Percentiles rank a stretch among this genome's conserved stretches.
Conservation (phyloP, 2,888 invertebrate genomes). For the Mesopsocus fuscifrons region DNA sequence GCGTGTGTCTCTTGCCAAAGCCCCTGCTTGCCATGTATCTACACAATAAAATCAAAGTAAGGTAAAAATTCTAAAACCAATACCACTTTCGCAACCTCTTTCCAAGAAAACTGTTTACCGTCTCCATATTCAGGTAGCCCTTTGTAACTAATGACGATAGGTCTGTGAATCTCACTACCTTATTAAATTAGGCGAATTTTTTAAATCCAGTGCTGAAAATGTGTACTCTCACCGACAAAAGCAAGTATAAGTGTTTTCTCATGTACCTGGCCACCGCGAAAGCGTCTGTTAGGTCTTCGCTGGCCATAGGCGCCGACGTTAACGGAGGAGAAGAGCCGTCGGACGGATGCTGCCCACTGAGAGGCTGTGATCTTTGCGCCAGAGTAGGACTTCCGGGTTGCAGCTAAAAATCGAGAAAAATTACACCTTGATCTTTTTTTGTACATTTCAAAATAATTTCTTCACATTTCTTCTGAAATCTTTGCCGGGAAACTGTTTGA, state of each 20-base stretch:
- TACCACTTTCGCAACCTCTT: no score
- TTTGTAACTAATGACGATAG: no score
- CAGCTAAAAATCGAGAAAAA: constrained; percentile 15
- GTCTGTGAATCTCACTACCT: no score
- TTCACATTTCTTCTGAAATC: not conserved
- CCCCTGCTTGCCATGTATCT: constrained; percentile 66
- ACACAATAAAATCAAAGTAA: no score
- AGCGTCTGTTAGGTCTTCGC: constrained; percentile 29
- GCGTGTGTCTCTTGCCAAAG: constrained; percentile 55
- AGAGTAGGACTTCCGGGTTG: constrained; percentile 26
- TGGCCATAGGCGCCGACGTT: constrained; percentile 15
- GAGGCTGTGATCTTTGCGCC: constrained; percentile 26
- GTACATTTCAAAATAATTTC: not conserved
- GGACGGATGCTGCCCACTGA: constrained; percentile 21
- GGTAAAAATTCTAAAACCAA: no score
- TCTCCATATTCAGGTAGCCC: no score
- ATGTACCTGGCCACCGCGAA: constrained; percentile 32
- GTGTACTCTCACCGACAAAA: no score
- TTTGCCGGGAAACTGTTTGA: no score
- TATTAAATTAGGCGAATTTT: no score
- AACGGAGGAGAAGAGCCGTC: constrained; percentile 19
- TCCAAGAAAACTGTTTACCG: no score
- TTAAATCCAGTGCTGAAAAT: no score
- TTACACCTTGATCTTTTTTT: not conserved
- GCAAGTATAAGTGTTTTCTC: no score